Percentiles rank a stretch among this genome's conserved stretches.
Evolutionary conservation across 92 coral and sea anemone species (phyloP).

Genomic region (Epizoanthus scotinus): DNA sequence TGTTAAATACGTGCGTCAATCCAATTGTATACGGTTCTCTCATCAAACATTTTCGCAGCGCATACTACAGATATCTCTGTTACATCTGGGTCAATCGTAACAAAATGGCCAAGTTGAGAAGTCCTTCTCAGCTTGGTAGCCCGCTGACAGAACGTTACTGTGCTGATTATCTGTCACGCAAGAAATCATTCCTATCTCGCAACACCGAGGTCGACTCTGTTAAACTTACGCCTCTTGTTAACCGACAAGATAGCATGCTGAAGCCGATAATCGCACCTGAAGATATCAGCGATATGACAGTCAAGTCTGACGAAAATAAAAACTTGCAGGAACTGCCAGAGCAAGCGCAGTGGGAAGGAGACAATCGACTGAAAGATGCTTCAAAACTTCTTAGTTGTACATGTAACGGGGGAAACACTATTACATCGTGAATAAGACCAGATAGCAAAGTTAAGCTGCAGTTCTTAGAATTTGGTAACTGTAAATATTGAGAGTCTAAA

Average conservation of each 20-base stretch:
- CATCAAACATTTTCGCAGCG: slow-evolving; percentile 62
- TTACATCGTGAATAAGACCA: neutral
- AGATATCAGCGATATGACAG: slow-evolving; percentile 4
- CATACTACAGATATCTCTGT: slow-evolving; percentile 39
- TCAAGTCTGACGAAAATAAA: slow-evolving; percentile 26
- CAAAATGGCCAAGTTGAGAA: neutral
- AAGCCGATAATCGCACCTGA: neutral
- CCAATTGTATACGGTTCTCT: slow-evolving; percentile 71
- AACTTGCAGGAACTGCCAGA: slow-evolving; percentile 4
- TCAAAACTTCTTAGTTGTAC: too few relatives aligned
- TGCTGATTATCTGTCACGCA: neutral
- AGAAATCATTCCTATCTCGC: neutral
- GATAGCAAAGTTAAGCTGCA: too few relatives aligned
- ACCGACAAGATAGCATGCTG: slow-evolving; percentile 4
- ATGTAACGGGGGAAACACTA: neutral
- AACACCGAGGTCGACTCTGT: neutral
- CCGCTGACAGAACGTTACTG: neutral
- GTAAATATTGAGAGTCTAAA: too few relatives aligned
- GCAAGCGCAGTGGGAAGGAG: neutral
- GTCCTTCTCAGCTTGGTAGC: neutral
- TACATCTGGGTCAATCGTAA: neutral
- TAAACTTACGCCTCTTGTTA: neutral
- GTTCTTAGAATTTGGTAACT: too few relatives aligned
- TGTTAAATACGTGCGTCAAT: slow-evolving; percentile 65
- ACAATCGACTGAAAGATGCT: neutral